A percentile compares a stretch with the other conserved stretches of the same genome.
Evolutionary conservation across 2,113 vertebrate species (phyloP).

Genomic region (Burhinus bistriatus): DNA sequence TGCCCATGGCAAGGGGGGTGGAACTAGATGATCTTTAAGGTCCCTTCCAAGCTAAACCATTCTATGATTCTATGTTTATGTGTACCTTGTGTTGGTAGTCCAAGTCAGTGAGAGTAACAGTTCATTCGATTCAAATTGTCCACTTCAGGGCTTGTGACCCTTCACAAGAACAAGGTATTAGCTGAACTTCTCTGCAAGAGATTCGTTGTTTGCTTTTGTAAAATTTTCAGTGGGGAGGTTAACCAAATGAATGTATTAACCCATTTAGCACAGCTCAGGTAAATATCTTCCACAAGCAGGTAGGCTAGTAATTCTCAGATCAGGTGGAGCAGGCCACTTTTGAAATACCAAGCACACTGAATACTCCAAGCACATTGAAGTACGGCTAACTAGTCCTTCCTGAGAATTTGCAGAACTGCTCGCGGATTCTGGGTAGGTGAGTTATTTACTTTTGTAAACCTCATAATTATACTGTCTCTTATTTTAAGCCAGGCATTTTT

Average conservation of each 20-base stretch:
- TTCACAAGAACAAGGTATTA: neutral
- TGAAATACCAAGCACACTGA: neutral
- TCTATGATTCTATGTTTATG: too few species aligned
- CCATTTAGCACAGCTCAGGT: neutral
- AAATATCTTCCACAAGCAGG: neutral
- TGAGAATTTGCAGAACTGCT: neutral
- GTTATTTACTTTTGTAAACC: neutral
- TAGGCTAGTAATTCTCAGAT: neutral
- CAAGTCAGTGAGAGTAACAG: neutral
- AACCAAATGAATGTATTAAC: neutral
- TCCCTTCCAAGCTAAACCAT: too few species aligned
- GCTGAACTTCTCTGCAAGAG: neutral
- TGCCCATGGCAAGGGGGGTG: too few species aligned
- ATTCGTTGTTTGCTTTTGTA: neutral
- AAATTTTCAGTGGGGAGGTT: neutral
- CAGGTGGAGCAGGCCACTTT: neutral
- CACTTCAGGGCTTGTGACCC: neutral
- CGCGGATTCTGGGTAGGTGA: neutral
- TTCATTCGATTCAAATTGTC: neutral
- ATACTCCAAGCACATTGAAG: neutral
- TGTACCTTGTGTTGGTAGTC: neutral
- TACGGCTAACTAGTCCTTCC: neutral
- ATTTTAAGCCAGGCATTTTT: neutral
- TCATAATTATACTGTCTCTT: neutral
- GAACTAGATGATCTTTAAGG: too few species aligned